Percentiles rank a stretch among this genome's conserved stretches.
Conservation (phyloP, 2,113 vertebrate genomes). For the Aythya baeri region DNA sequence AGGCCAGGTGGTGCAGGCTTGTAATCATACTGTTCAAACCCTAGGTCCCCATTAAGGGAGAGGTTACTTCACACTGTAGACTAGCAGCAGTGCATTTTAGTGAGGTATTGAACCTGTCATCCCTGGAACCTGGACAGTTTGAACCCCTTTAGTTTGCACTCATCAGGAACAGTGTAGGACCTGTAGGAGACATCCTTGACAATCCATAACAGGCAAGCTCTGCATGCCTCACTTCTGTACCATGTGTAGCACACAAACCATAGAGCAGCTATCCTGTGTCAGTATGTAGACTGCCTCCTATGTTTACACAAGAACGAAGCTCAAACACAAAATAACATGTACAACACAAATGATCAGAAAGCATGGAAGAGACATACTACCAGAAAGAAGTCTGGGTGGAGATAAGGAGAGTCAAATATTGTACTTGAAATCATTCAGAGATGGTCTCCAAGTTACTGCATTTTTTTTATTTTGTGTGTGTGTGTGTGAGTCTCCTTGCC, state of each 20-base stretch:
- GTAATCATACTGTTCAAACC: not conserved
- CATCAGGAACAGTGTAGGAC: not conserved
- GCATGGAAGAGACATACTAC: not conserved
- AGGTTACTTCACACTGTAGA: not conserved
- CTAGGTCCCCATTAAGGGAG: not conserved
- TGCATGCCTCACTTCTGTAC: not conserved
- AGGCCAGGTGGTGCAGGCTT: not conserved
- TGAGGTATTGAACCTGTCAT: too few species aligned
- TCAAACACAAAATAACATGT: not conserved
- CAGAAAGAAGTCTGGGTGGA: not conserved
- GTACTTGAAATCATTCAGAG: too few species aligned
- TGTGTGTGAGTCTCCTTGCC: not conserved
- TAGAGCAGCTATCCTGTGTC: not conserved
- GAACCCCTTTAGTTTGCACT: not conserved
- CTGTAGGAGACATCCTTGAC: not conserved
- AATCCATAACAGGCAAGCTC: not conserved
- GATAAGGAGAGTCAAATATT: not conserved
- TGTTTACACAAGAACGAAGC: not conserved
- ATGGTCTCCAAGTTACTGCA: not conserved
- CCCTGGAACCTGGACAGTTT: not conserved
- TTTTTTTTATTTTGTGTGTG: not conserved
- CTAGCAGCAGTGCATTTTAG: not conserved
- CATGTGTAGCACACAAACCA: accelerated
- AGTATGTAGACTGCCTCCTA: accelerated
- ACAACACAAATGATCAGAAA: not conserved